Conservation (phyloP, 2,888 invertebrate genomes). For the Agrochola macilenta region DNA sequence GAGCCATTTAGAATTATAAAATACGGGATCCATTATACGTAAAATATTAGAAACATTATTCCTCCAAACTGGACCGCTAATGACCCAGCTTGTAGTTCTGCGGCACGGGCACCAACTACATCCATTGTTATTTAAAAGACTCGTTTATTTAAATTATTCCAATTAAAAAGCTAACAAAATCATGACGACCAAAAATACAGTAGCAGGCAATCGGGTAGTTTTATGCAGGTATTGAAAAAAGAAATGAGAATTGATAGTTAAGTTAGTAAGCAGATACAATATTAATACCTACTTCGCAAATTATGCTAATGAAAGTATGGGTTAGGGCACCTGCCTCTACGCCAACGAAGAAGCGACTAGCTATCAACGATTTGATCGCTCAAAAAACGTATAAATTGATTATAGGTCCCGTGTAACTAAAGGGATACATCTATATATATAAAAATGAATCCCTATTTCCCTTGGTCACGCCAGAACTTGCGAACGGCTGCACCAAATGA, state of each 20-base stretch:
- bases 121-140: slow-evolving; percentile 31
- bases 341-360: no score
- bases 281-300: not conserved
- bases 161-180: not conserved
- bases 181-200: not conserved
- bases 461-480: no score
- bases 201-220: no score
- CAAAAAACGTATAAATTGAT: no score
- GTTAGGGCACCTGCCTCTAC: no score
- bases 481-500: no score
- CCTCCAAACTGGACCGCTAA: slow-evolving; percentile 39
- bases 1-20: slow-evolving; percentile 35
- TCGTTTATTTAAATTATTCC: slow-evolving; percentile 1
- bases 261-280: not conserved
- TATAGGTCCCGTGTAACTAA: no score
- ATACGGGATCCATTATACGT: slow-evolving; percentile 20
- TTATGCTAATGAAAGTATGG: not conserved
- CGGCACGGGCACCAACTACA: slow-evolving; percentile 15
- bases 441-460: no score
- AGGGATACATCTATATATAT: no score
- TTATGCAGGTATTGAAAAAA: not conserved
- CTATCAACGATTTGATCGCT: no score
- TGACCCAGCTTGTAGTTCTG: slow-evolving; percentile 27
- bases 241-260: not conserved
- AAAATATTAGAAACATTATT: slow-evolving; percentile 45